Evolutionary conservation across 1,140 invertebrate species (phyloP), one percentile per base, ranked within the genome.

Genomic region (Zaprionus vittiger): DNA sequence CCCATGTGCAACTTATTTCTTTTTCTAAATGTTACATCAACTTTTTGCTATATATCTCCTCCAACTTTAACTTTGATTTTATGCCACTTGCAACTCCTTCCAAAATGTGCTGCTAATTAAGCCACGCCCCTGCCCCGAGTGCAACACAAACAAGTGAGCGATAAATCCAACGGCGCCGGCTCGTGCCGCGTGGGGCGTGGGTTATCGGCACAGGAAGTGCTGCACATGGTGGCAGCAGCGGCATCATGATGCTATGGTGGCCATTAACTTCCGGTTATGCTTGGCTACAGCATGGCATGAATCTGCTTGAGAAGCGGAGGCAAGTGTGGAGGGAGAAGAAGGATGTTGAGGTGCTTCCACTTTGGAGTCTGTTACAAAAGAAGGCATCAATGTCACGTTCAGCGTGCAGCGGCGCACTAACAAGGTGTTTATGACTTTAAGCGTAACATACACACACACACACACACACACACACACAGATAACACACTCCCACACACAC

Each of bases 381-480:
- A 80, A 80, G 80, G 77, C 90, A 91, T 91, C 90, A 91, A 91
- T 91, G 90, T 91, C 90, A 91, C 90, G 90, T 91, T 91, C 90
- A 85, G 74, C 77, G 73, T 83, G 79, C 77, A 76, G 76, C 77
- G 85, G 62, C 68, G 69, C 80, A 77, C 81, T 89, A 90, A 89
- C 89, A 91, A 91, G 85, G 81, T 80, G 90, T 89, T 87, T 89
- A 91, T 75, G 84, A 81, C 83, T 89, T 83, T 78, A 81, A 89
- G 69, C 85, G 65, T 52, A 64, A 47, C 20, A 63, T 31, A 57
- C 56, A 44, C 61, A 68, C 52, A 71, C 66, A 74, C 68, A 31
- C 7, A 31, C n/a, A 63, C 38, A 57, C 56, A 44, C 61, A 68
- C 52, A 71, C 66, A 74, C 68, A 31, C 7, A 31, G 7, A 31